Percentiles rank a stretch among this genome's conserved stretches.
These are phyloP conservation scores for Leptura quadrifasciata DNA, from an alignment of 2,888 invertebrate genomes.

Conservation along the genomic window DNA sequence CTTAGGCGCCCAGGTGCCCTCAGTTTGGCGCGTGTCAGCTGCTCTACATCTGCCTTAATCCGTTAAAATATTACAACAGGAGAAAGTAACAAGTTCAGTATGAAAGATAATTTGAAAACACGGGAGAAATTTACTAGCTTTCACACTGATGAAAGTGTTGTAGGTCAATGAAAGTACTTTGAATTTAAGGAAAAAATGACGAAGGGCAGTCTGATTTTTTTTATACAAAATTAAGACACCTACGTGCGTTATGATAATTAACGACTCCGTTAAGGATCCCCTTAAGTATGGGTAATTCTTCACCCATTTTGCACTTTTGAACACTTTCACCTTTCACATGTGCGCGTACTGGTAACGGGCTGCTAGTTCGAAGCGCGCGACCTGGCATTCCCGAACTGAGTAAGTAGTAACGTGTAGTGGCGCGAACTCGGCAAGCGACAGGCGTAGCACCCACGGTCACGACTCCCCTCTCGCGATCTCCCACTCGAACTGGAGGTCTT, in stretches of 20 bases:
- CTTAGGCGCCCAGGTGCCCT: slow-evolving; percentile 60
- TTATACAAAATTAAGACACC: slow-evolving; percentile 73
- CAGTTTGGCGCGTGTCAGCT: slow-evolving; percentile 66
- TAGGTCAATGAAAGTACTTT: slow-evolving; percentile 68
- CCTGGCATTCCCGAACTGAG: slow-evolving; percentile 72
- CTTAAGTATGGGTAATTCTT: slow-evolving; percentile 93
- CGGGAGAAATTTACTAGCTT: slow-evolving; percentile 70
- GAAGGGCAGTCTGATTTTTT: slow-evolving; percentile 22
- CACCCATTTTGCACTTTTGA: slow-evolving; percentile 81
- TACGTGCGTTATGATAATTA: slow-evolving; percentile 95
- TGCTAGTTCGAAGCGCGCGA: slow-evolving; percentile 68
- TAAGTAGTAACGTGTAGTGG: slow-evolving; percentile 61
- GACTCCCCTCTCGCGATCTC: slow-evolving; percentile 59
- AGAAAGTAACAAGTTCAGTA: slow-evolving; percentile 58
- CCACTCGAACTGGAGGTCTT: slow-evolving; percentile 59
- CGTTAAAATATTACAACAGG: slow-evolving; percentile 56
- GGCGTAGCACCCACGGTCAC: slow-evolving; percentile 74
- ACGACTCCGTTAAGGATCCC: slow-evolving; percentile 93
- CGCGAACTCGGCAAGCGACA: slow-evolving; percentile 73
- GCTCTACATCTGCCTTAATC: slow-evolving; percentile 66
- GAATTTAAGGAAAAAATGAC: slow-evolving; percentile 42
- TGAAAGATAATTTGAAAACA: slow-evolving; percentile 46
- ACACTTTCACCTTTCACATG: slow-evolving; percentile 69
- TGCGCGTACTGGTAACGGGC: slow-evolving; percentile 67
- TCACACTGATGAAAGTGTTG: slow-evolving; percentile 72